Base-by-base conservation (phyloP, 92 coral and sea anemone species). In the Palythoa grandis region DNA sequence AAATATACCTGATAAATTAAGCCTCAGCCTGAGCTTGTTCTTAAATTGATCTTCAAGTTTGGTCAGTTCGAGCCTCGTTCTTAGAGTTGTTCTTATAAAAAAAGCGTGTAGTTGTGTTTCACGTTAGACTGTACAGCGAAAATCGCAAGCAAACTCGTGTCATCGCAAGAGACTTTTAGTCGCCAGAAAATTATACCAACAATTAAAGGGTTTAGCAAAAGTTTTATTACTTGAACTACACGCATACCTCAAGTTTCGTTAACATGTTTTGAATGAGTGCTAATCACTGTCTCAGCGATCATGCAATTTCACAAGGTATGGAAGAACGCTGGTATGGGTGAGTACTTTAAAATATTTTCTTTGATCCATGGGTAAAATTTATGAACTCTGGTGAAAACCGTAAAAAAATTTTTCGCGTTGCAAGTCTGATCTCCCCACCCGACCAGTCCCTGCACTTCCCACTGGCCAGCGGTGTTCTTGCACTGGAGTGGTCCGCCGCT, bases 401-500 rank as follows among this genome's bases (percentile, higher is more conserved):
- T 88, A 71, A 56, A 88, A 73, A 82, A 79, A 22, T 73, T n/a
- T 14, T 72, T 70, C 9, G 87, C 61, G 5, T 58, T 38, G 35
- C 90, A 88, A 1, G 29, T 50, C 12, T 29, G 74, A 58, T 88
- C 90, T 82, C 90, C 90, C 90, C 90, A 88, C 58, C 87, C 84
- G 3, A 88, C 90, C 17, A 88, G 53, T 2, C 90, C 90, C 83
- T 82, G 87, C 68, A 88, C 82, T 82, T 71, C 80, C 90, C 90
- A 88, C 87, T 73, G 87, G 77, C 83, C 90, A 88, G 90, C 87
- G 87, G 82, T 52, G 76, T 88, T 82, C 87, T 40, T 67, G 60
- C 90, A 88, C 65, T 82, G 87, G 17, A 88, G 84, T 24, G 90
- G 90, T 48, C 90, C 90, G 13, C 90, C 90, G 37, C 90, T 88